A percentile compares a stretch with the other conserved stretches of the same genome.
Conservation (phyloP, 64 coral and sea anemone species). For the Dendrophyllia cribrosa region DNA sequence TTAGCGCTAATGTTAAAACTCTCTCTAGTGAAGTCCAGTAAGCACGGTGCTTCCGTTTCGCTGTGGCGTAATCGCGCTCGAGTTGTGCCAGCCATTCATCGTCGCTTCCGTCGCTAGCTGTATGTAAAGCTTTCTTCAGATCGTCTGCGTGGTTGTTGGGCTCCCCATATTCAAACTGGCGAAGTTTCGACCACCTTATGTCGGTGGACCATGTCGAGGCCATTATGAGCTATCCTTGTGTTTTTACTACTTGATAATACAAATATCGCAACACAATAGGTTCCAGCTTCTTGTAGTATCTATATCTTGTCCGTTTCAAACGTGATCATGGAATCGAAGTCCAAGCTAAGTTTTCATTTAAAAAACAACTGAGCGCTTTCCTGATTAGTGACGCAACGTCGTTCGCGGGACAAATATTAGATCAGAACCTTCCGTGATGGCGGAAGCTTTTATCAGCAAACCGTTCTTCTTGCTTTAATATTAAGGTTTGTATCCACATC, state of each 20-base stretch:
- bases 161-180: slow-evolving; percentile 82
- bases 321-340: neutral
- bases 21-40: slow-evolving; percentile 80
- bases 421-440: neutral
- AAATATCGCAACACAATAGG: neutral
- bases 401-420: neutral
- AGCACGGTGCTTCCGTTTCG: slow-evolving; percentile 61
- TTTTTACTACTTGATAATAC: neutral
- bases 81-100: slow-evolving; percentile 94
- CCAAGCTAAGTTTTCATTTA: neutral
- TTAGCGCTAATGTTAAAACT: slow-evolving; percentile 54
- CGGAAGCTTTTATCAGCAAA: neutral
- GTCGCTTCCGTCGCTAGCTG: slow-evolving; percentile 87
- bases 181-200: slow-evolving; percentile 86
- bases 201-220: slow-evolving; percentile 80
- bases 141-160: slow-evolving; percentile 39
- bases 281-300: neutral
- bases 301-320: neutral
- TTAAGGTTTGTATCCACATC: neutral
- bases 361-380: neutral
- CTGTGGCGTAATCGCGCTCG: slow-evolving; percentile 86
- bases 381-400: neutral
- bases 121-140: slow-evolving; percentile 72
- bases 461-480: neutral
- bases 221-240: neutral